Percentiles rank a stretch among this genome's conserved stretches.
phyloP scores from a whole-genome alignment of 2,797 vertebrate genomes.

The Danio jaintianensis region DNA sequence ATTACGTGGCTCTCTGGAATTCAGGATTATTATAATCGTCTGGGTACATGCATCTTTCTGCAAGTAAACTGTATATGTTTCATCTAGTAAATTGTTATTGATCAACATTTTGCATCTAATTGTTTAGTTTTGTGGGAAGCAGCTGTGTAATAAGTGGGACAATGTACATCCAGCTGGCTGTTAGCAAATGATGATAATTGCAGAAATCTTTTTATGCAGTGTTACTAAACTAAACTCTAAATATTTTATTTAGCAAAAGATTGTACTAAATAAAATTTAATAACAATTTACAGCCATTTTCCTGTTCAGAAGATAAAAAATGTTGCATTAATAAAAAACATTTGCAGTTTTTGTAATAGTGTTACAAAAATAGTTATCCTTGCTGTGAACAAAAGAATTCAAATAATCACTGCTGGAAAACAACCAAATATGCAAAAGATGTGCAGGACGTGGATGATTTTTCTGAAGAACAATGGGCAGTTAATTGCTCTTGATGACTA shows the following conservation, averaged over 20 bases:
- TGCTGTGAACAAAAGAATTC: not conserved
- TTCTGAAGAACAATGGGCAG: not conserved
- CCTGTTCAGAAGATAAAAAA: not conserved
- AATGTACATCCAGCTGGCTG: no score
- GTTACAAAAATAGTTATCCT: not conserved
- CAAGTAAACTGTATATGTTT: no score
- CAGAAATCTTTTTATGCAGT: no score
- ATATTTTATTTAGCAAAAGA: not conserved
- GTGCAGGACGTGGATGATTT: not conserved
- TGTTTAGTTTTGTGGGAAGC: no score
- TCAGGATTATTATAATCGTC: no score
- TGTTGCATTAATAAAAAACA: not conserved
- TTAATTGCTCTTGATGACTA: not conserved
- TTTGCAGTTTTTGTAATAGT: conserved; percentile 8
- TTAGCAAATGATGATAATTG: no score
- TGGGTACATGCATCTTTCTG: no score
- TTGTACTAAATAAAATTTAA: not conserved
- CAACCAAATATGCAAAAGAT: not conserved
- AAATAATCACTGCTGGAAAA: not conserved
- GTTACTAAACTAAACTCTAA: no score
- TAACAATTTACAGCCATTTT: not conserved
- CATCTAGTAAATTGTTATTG: no score
- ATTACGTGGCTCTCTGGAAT: no score
- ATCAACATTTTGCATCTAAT: no score
- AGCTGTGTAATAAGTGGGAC: no score